Conservation (phyloP, 2,113 vertebrate species). For the Chroicocephalus ridibundus region DNA sequence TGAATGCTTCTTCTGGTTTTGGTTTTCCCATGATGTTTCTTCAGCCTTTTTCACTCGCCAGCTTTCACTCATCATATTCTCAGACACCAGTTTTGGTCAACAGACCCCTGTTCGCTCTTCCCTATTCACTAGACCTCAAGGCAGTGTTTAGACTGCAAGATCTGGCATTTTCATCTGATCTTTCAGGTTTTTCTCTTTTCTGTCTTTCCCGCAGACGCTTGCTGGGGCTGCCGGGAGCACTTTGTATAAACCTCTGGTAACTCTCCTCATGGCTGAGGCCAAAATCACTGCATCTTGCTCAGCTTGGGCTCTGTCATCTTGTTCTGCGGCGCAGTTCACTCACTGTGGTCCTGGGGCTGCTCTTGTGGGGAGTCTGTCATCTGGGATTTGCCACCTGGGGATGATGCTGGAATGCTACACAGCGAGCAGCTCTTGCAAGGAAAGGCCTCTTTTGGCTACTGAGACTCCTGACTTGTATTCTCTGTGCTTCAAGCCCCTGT, state of each 20-base stretch:
- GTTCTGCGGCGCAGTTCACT: fast-evolving
- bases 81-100: neutral
- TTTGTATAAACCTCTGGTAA: neutral
- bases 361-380: neutral
- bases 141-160: neutral
- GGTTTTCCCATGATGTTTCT: neutral
- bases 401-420: neutral
- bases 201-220: fast-evolving
- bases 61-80: neutral
- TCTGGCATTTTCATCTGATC: neutral
- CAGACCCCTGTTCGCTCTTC: neutral
- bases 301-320: neutral
- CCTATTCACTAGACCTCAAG: neutral
- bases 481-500: neutral
- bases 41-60: neutral
- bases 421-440: neutral
- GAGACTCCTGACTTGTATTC: neutral
- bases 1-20: neutral
- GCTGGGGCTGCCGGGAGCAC: neutral
- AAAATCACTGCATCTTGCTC: fast-evolving
- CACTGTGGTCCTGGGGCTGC: neutral
- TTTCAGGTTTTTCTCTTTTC: neutral
- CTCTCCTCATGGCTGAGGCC: neutral
- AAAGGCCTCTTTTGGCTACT: neutral
- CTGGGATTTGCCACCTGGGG: neutral